Evolutionary conservation across 2,888 invertebrate species (phyloP).

Genomic region (Machimus rusticus): DNA sequence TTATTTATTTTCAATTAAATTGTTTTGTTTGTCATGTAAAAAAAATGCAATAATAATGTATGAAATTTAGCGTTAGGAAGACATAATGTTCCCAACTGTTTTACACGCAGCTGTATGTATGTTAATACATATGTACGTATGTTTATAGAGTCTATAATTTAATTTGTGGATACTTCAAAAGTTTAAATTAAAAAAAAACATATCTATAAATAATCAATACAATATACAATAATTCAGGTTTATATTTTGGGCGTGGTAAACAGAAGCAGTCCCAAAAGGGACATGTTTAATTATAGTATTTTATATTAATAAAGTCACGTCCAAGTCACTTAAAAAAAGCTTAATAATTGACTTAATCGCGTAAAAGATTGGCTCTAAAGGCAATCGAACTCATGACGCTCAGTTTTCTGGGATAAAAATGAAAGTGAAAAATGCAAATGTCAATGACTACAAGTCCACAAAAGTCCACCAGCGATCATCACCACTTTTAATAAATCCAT

Average conservation of each 20-base stretch:
- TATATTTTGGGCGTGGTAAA: background rate
- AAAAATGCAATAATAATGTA: no score
- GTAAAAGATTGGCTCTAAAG: background rate
- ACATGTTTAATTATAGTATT: background rate
- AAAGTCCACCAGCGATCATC: background rate
- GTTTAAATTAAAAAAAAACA: no score
- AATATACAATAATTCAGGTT: background rate
- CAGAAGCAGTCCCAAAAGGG: background rate
- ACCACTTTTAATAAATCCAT: background rate
- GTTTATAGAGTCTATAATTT: no score
- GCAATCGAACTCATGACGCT: background rate
- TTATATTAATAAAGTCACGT: background rate
- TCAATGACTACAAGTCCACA: conserved; percentile 34
- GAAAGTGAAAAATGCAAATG: conserved; percentile 31
- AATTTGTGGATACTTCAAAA: no score
- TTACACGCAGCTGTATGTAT: no score
- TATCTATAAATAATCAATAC: background rate
- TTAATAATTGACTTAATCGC: background rate
- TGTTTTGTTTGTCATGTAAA: no score
- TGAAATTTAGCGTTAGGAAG: no score
- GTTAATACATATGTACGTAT: no score
- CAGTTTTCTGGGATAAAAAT: background rate
- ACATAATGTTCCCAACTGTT: no score
- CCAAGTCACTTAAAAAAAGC: background rate
- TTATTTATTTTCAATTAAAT: no score